phyloP scores from a whole-genome alignment of 2,888 invertebrate genomes.

The Bedellia somnulentella region DNA sequence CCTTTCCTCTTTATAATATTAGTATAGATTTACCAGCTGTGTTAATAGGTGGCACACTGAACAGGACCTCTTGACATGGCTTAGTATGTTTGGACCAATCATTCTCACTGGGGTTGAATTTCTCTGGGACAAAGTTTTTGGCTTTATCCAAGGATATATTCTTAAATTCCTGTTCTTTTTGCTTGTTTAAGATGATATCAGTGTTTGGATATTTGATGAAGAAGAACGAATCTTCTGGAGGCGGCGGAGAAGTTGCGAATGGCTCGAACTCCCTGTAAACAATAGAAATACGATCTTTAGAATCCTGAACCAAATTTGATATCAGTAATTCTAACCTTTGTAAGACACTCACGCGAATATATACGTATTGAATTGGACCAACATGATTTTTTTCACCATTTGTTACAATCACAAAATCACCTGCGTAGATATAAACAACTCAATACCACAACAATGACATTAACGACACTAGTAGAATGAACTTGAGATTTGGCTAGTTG shows the following conservation, averaged over 20 bases:
- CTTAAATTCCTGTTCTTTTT: slow-evolving; percentile 22
- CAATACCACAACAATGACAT: too few relatives aligned
- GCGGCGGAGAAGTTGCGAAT: slow-evolving; percentile 67
- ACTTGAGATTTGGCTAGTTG: too few relatives aligned
- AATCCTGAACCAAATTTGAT: background rate
- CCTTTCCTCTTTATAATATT: too few relatives aligned
- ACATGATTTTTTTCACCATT: too few relatives aligned
- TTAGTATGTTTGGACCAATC: slow-evolving; percentile 69
- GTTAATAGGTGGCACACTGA: slow-evolving; percentile 44
- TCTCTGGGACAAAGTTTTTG: slow-evolving; percentile 12
- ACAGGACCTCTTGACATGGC: slow-evolving; percentile 67
- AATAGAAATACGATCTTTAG: slow-evolving; percentile 11
- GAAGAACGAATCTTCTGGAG: slow-evolving; percentile 74
- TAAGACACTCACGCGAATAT: too few relatives aligned
- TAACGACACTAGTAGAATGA: too few relatives aligned
- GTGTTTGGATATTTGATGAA: slow-evolving; percentile 66
- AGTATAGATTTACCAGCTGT: slow-evolving; percentile 33
- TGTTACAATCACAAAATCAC: too few relatives aligned
- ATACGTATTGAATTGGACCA: too few relatives aligned
- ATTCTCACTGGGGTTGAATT: slow-evolving; percentile 26
- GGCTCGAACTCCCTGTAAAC: slow-evolving; percentile 46
- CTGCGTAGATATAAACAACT: too few relatives aligned
- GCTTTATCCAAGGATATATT: slow-evolving; percentile 23
- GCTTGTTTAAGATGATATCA: slow-evolving; percentile 32
- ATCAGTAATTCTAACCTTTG: too few relatives aligned